Evolutionary conservation across 1,140 invertebrate species (phyloP).

Genomic region (Magallana ariakensis): DNA sequence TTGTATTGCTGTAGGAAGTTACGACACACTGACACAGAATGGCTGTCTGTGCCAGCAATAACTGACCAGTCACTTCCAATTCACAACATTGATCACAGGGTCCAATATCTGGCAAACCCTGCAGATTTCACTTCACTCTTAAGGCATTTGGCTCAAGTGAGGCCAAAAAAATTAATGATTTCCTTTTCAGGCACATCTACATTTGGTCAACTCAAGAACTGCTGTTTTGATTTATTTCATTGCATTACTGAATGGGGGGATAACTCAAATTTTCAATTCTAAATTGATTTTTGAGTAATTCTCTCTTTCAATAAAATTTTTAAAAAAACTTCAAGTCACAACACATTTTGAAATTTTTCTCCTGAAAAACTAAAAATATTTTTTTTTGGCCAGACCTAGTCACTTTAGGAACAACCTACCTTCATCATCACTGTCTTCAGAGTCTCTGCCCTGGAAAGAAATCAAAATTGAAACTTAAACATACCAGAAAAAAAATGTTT

Average conservation of each 20-base stretch:
- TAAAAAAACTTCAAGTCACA: too few relatives aligned
- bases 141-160: not conserved
- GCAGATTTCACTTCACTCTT: not conserved
- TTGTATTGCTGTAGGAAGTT: not conserved
- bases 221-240: too few relatives aligned
- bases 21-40: not conserved
- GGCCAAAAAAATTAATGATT: not conserved
- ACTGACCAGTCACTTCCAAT: not conserved
- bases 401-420: not conserved
- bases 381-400: not conserved
- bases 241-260: too few relatives aligned
- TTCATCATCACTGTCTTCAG: slow-evolving; percentile 26
- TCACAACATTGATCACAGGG: not conserved
- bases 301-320: too few relatives aligned
- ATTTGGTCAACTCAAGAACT: too few relatives aligned
- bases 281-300: too few relatives aligned
- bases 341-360: not conserved
- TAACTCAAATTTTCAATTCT: too few relatives aligned
- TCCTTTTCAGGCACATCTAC: too few relatives aligned
- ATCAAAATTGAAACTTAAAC: not conserved
- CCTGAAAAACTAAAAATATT: not conserved
- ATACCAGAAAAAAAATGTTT: too few relatives aligned
- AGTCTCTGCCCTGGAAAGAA: slow-evolving; percentile 12
- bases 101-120: not conserved
- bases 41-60: not conserved